These are phyloP conservation scores for Pocillopora damicornis DNA, from an alignment of 64 coral and sea anemone genomes.

Conservation along the genomic window DNA sequence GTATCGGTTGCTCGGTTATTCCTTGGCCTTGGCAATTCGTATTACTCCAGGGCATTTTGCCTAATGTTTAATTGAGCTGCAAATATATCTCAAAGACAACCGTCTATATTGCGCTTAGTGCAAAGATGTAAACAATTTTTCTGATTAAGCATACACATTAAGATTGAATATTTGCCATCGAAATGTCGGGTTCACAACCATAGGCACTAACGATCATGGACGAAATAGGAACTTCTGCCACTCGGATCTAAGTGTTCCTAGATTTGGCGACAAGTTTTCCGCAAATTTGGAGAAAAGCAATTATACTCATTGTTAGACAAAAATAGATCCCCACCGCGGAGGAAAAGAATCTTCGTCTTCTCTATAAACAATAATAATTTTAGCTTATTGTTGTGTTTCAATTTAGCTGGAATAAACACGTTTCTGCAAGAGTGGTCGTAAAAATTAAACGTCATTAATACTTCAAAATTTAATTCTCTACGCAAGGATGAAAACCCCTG, in stretches of 20 bases:
- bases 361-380: background rate
- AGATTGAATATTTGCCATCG: background rate
- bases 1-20: conserved; percentile 7
- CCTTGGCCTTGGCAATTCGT: background rate
- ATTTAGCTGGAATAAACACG: conserved; percentile 11
- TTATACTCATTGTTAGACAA: background rate
- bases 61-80: background rate
- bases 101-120: background rate
- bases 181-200: background rate
- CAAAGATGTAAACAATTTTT: conserved; percentile 1
- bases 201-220: background rate
- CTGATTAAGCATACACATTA: background rate
- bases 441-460: background rate
- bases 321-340: background rate
- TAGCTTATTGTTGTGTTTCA: background rate
- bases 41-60: background rate
- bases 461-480: background rate
- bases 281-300: background rate
- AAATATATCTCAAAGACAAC: background rate
- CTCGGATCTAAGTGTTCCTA: background rate
- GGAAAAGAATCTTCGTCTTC: conserved; percentile 1
- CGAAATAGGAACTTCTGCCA: background rate
- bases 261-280: background rate
- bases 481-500: background rate
- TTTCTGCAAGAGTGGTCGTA: background rate